A percentile compares a stretch with the other conserved stretches of the same genome.
These are phyloP conservation scores for Channa striata DNA, from an alignment of 2,797 vertebrate species.

Conservation along the genomic window DNA sequence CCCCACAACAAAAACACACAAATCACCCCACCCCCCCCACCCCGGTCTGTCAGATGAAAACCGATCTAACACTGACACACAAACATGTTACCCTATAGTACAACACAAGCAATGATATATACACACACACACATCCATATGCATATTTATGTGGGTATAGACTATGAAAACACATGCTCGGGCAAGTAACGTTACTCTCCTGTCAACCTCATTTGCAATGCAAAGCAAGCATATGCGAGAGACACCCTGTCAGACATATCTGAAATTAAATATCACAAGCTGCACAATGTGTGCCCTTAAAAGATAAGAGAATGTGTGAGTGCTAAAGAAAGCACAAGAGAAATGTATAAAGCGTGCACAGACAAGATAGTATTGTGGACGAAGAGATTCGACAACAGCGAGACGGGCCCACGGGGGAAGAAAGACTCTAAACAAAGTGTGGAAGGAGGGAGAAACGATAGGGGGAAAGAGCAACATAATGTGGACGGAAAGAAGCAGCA, in stretches of 20 bases:
- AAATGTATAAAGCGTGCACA: slow-evolving; percentile 54
- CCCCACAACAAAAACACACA: slow-evolving; percentile 32
- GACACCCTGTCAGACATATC: slow-evolving; percentile 59
- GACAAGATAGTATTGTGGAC: slow-evolving; percentile 64
- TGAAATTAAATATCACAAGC: slow-evolving; percentile 70
- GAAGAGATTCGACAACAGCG: slow-evolving; percentile 45
- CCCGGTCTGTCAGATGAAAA: slow-evolving; percentile 34
- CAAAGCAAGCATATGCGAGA: slow-evolving; percentile 25
- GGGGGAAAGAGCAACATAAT: slow-evolving; percentile 28
- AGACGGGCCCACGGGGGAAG: slow-evolving; percentile 16
- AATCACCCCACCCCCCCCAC: no score
- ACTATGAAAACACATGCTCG: slow-evolving; percentile 24
- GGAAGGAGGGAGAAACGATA: slow-evolving; percentile 22
- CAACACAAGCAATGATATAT: slow-evolving; percentile 1
- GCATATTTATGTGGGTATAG: not conserved
- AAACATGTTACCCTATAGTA: slow-evolving; percentile 28
- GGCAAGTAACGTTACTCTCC: slow-evolving; percentile 22
- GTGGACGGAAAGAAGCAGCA: slow-evolving; percentile 31
- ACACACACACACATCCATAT: not conserved
- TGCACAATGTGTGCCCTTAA: slow-evolving; percentile 48
- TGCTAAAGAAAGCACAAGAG: slow-evolving; percentile 44
- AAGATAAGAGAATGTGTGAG: slow-evolving; percentile 53
- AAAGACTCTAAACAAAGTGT: slow-evolving; percentile 5
- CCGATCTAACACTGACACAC: slow-evolving; percentile 18
- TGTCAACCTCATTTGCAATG: slow-evolving; percentile 54